Base-by-base conservation (phyloP, 2,113 vertebrate genomes). In the Pollachius pollachius region DNA sequence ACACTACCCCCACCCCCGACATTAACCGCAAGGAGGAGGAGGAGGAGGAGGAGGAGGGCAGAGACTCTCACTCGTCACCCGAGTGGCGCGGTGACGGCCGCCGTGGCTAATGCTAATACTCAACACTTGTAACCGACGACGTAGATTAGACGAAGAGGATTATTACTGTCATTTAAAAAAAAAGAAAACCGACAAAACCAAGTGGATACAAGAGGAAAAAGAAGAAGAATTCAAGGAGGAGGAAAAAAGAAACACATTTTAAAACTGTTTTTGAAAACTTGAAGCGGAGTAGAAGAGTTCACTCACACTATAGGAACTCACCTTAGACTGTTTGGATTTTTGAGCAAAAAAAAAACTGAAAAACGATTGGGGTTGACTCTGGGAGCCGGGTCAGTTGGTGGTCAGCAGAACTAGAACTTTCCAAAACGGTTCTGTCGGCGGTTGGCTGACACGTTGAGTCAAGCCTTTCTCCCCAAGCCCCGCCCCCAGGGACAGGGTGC, bases 81-180 rank as follows among this genome's bases (percentile, higher is more conserved):
- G 5, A 13, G 41, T 9, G 41, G 41, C 41, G 41, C 12, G 41
- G 41, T 34, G 6, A 34, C 41, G 41, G 41, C 41, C 12, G 41
- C 41, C 11, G 12, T 7, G 8, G 41, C 41, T 48, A 48, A 48
- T 9, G 41, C 68, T 67, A 73, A 85, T 80, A 83, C 82, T 87
- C 86, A 48, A 48, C 41, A 89, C 81, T 73, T 85, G 84, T 90
- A 87, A 88, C 86, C 80, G 78, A 88, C 80, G 41, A 81, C 18
- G 84, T 93, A 93, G 90, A 82, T 86, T 91, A 90, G 84, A 71
- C 76, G 71, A 60, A 25, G 81, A 83, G 74, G 84, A 88, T 79
- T 81, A 48, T 48, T 48, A 48, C 12, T 9, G 12, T 48, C 41
- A 13, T 48, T 48, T 48, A 13, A 48, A 13, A 66, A 18, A 71